Base-by-base conservation (phyloP, 2,797 vertebrate species). In the Artibeus lituratus region DNA sequence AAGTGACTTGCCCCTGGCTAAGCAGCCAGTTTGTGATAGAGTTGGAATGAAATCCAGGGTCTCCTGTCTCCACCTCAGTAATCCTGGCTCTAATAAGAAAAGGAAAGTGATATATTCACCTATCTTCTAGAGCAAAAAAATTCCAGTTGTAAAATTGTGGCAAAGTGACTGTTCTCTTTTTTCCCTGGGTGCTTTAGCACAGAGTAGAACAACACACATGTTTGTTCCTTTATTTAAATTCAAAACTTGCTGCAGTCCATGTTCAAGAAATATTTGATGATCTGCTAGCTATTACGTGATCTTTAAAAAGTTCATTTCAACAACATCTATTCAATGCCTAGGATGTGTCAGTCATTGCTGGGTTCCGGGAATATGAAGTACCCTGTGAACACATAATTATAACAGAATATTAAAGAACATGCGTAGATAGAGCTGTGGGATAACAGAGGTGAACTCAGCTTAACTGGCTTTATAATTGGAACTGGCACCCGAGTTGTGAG, bases 221-320 rank as follows among this genome's bases (percentile, higher is more conserved):
- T 51, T 84, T 67, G 29, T 59, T 94, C 82, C 47, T 95, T 42
- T 92, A 7, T 44, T 85, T 53, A 84, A 81, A 76, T 24, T 55
- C 19, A 62, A 70, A 89, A 87, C 14, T 14, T 80, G 72, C 87
- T 57, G 18, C 3, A 49, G 62, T 59, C 7, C n/a, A 14, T 32
- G 51, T 21, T 91, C 72, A 81, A 6, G 80, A 83, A 91, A 91
- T 93, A 89, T 88, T 78, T 94, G 76, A 94, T 73, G 65, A 86
- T 87, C 10, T 16, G 2, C 51, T 93, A 90, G 53, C 35, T 14
- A 57, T 53, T 35, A 81, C 80, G 59, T 37, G 84, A 90, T 44
- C 16, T 35, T 29, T 35, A 49, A n/a, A 80, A 92, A 88, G 72
- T 72, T 80, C 35, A 80, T 22, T 55, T 44, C 89, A 32, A 76